Conservation (phyloP, 1,140 invertebrate genomes). For the Oryctes rhinoceros region DNA sequence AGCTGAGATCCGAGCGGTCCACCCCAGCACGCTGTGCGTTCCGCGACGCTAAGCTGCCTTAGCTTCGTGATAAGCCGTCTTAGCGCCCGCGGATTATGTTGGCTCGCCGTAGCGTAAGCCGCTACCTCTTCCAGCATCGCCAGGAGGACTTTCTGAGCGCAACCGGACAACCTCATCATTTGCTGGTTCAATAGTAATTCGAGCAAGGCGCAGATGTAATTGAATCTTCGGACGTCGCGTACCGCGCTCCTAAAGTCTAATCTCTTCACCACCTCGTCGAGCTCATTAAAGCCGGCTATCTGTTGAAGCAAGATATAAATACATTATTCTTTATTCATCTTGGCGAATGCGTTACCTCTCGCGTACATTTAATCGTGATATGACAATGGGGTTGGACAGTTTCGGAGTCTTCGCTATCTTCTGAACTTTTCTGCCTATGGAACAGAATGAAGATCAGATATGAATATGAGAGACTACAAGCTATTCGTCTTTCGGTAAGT, state of each 20-base stretch:
- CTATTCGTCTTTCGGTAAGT: not conserved
- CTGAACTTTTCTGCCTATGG: slow-evolving; percentile 46
- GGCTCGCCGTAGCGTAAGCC: slow-evolving; percentile 76
- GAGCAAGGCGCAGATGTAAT: slow-evolving; percentile 94
- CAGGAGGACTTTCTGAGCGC: slow-evolving; percentile 91
- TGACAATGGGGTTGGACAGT: slow-evolving; percentile 88
- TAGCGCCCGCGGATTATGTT: slow-evolving; percentile 87
- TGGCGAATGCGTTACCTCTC: slow-evolving; percentile 72
- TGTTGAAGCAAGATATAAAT: slow-evolving; percentile 58
- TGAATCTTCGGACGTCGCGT: slow-evolving; percentile 91
- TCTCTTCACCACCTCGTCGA: slow-evolving; percentile 93
- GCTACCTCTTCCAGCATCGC: slow-evolving; percentile 95
- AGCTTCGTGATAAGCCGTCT: slow-evolving; percentile 80
- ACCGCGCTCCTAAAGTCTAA: slow-evolving; percentile 95
- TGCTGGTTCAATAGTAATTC: slow-evolving; percentile 87
- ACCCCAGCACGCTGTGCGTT: slow-evolving; percentile 79
- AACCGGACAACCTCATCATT: slow-evolving; percentile 86
- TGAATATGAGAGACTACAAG: not conserved
- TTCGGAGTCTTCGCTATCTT: slow-evolving; percentile 50
- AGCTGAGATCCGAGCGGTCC: slow-evolving; percentile 85
- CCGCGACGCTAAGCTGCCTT: slow-evolving; percentile 68
- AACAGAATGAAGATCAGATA: slow-evolving; percentile 23
- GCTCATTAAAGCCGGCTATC: slow-evolving; percentile 94
- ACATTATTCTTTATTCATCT: slow-evolving; percentile 32
- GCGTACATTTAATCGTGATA: slow-evolving; percentile 89